A percentile compares a stretch with the other conserved stretches of the same genome.
Evolutionary conservation across 2,113 vertebrate species (phyloP).

Genomic region (Corythoichthys intestinalis): DNA sequence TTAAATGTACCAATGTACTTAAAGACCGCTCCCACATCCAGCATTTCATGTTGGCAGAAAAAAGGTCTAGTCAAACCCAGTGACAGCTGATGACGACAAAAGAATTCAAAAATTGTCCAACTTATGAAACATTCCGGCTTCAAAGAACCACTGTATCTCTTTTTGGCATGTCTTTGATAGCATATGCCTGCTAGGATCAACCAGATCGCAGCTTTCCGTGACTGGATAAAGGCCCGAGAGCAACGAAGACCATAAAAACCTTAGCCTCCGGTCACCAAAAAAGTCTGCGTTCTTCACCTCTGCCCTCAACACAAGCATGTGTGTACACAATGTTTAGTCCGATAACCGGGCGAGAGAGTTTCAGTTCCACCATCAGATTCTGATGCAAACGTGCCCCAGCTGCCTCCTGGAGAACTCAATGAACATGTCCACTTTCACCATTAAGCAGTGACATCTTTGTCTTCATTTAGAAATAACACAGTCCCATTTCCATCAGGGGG

Average conservation of each 20-base stretch:
- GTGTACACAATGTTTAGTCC: conserved; percentile 27
- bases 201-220: conserved; percentile 19
- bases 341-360: conserved; percentile 22
- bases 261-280: conserved; percentile 45
- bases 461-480: conserved; percentile 48
- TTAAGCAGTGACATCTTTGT: conserved; percentile 20
- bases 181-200: conserved; percentile 31
- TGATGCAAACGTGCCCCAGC: conserved; percentile 2
- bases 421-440: conserved; percentile 10
- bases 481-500: conserved; percentile 54
- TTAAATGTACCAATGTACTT: too few species aligned
- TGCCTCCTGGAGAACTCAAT: not conserved
- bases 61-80: not conserved
- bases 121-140: not conserved
- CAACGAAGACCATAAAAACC: conserved; percentile 39
- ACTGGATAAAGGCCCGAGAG: conserved; percentile 26
- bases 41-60: too few species aligned
- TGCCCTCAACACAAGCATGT: conserved; percentile 20
- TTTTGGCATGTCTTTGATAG: conserved; percentile 27
- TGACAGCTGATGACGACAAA: not conserved
- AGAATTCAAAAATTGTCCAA: not conserved
- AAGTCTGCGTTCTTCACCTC: conserved; percentile 21
- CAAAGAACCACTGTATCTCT: not conserved
- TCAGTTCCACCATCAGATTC: conserved; percentile 3
- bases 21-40: too few species aligned